phyloP scores from a whole-genome alignment of 2,797 vertebrate genomes.

The Loriculus beryllinus region DNA sequence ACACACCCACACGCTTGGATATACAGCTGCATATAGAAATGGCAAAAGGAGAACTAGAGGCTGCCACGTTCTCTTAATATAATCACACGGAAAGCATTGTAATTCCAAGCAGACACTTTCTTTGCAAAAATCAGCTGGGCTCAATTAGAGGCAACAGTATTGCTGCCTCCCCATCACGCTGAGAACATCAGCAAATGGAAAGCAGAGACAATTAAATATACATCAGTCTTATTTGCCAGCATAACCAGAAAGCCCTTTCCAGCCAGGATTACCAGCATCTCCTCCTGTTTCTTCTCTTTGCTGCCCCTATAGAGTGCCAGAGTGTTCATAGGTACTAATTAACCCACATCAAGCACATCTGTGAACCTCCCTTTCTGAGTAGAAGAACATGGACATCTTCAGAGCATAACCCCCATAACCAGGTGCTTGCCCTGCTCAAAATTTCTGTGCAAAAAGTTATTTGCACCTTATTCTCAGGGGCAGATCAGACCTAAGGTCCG shows the following conservation, averaged over 20 bases:
- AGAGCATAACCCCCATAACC: accelerated
- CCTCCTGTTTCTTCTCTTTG: neutral
- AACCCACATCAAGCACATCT: neutral
- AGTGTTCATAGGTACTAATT: neutral
- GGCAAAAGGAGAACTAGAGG: neutral
- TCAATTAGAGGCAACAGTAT: neutral
- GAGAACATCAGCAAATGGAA: neutral
- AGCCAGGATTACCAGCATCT: neutral
- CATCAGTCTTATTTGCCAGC: neutral
- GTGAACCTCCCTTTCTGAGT: neutral
- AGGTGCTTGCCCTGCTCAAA: neutral
- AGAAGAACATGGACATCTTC: neutral
- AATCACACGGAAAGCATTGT: neutral
- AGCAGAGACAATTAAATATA: neutral
- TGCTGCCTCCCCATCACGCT: neutral
- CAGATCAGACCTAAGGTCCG: neutral
- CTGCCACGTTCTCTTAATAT: neutral
- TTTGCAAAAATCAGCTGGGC: neutral
- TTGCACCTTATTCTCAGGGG: neutral
- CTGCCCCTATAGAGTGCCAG: neutral
- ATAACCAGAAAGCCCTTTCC: neutral
- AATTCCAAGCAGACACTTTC: neutral
- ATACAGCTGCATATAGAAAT: neutral
- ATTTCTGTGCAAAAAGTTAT: neutral
- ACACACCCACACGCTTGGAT: neutral